Evolutionary conservation across 2,888 invertebrate species (phyloP).

Genomic region (Metellina segmentata): DNA sequence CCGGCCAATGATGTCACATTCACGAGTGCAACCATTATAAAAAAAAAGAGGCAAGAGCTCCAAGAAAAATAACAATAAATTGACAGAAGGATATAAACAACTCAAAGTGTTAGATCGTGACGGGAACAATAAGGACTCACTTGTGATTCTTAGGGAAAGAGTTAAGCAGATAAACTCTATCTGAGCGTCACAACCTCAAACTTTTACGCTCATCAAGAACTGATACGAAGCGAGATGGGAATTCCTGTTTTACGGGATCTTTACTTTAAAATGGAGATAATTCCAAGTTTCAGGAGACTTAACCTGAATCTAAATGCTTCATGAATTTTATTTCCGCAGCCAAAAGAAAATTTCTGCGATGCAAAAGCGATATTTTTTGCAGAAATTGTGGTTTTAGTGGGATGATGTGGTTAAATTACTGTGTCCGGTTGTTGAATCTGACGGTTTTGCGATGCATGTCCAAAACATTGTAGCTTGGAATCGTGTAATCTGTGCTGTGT

Average conservation of each 20-base stretch:
- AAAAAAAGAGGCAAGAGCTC: not conserved
- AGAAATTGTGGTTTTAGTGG: not conserved
- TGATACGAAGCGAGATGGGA: not conserved
- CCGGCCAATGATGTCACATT: not conserved
- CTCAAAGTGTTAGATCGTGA: slow-evolving; percentile 14
- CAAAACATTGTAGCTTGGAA: too few species aligned
- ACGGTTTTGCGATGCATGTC: too few species aligned
- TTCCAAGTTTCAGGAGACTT: not conserved
- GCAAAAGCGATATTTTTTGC: not conserved
- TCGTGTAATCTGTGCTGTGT: too few species aligned
- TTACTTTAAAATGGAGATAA: slow-evolving; percentile 1
- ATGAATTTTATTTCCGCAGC: slow-evolving; percentile 10
- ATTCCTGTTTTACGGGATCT: not conserved
- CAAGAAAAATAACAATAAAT: not conserved
- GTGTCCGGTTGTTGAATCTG: too few species aligned
- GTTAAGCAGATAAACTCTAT: slow-evolving; percentile 16
- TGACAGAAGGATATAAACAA: not conserved
- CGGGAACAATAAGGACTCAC: not conserved
- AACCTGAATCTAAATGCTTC: slow-evolving; percentile 22
- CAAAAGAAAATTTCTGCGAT: not conserved
- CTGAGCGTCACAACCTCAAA: slow-evolving; percentile 48
- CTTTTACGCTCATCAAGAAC: slow-evolving; percentile 57
- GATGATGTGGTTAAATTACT: not conserved
- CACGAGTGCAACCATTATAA: not conserved
- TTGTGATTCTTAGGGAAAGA: slow-evolving; percentile 3